These are phyloP conservation scores for Thysanoteuthis rhombus DNA, from an alignment of 2,888 invertebrate genomes.

Conservation along the genomic window DNA sequence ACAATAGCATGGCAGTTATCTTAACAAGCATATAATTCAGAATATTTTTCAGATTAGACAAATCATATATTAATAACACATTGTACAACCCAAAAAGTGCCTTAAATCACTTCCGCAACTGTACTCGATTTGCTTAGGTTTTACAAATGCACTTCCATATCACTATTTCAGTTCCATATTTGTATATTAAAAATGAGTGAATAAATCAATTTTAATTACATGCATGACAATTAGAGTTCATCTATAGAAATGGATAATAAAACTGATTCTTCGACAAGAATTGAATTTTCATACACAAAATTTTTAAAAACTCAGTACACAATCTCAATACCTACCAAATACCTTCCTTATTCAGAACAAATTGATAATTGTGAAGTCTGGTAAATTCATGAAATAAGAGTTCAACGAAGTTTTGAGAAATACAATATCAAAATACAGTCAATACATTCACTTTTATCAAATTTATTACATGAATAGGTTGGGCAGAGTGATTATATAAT, in stretches of 20 bases:
- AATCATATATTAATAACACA: neutral
- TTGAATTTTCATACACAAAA: neutral
- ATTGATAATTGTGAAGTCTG: neutral
- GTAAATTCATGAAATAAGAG: neutral
- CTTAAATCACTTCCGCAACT: neutral
- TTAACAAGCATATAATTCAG: neutral
- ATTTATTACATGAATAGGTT: too few relatives aligned
- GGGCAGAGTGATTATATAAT: too few relatives aligned
- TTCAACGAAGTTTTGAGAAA: neutral
- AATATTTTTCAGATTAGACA: neutral
- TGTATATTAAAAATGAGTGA: neutral
- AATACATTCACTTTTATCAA: neutral
- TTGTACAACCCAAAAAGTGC: neutral
- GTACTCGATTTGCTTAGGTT: neutral
- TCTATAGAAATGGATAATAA: neutral
- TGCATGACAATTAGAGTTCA: neutral
- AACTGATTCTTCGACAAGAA: neutral
- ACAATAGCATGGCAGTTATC: neutral
- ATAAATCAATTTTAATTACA: neutral
- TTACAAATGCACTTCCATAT: neutral
- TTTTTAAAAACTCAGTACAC: neutral
- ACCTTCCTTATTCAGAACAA: neutral
- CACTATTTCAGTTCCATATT: neutral
- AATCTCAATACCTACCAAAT: neutral
- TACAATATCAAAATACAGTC: neutral